Percentiles rank a stretch among this genome's conserved stretches.
Conservation (phyloP, 2,113 vertebrate genomes). For the Ceyx margarethae region DNA sequence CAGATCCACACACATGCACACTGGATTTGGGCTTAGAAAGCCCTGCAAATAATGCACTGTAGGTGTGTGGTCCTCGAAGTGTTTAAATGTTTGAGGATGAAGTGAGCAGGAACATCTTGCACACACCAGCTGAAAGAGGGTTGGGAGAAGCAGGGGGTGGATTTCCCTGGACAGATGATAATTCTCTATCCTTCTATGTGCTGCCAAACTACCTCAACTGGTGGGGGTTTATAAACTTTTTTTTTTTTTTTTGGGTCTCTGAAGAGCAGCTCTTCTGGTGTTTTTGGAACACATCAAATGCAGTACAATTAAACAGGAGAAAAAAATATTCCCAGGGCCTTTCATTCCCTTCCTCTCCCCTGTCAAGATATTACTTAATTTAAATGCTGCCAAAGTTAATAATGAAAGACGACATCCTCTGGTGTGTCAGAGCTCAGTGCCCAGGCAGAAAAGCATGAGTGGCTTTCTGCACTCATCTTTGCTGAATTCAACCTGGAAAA, state of each 20-base stretch:
- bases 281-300: conserved; percentile 54
- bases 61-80: conserved; percentile 50
- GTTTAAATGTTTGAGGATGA: conserved; percentile 52
- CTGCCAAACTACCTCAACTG: conserved; percentile 58
- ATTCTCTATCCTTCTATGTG: conserved; percentile 42
- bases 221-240: conserved; percentile 23
- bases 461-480: neutral
- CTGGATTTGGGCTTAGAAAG: conserved; percentile 6
- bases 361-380: conserved; percentile 67
- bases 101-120: conserved; percentile 64
- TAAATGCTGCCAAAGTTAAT: conserved; percentile 60
- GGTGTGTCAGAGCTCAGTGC: neutral
- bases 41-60: conserved; percentile 5
- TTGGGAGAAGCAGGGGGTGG: conserved; percentile 26
- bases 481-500: conserved; percentile 28
- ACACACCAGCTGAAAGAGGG: conserved; percentile 51
- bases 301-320: conserved; percentile 45
- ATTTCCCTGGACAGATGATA: conserved; percentile 61
- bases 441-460: neutral
- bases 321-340: conserved; percentile 31
- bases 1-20: neutral
- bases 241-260: conserved; percentile 1
- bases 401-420: conserved; percentile 21
- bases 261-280: conserved; percentile 26
- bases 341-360: conserved; percentile 34